Evolutionary conservation across 2,797 vertebrate genomes (phyloP).

Genomic region (Siniperca undulata): DNA sequence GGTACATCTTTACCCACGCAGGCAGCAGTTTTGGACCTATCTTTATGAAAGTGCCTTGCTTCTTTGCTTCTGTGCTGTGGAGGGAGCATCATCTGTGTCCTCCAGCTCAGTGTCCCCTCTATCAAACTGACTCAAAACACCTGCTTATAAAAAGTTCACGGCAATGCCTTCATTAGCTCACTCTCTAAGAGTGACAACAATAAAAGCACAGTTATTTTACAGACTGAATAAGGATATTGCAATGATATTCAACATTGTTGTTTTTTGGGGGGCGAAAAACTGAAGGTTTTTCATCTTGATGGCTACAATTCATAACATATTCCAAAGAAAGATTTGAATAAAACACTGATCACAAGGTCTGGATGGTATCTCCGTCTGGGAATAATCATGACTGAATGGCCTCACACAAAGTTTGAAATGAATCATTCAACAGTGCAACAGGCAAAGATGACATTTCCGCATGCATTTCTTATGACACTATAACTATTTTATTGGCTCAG

Average conservation of each 20-base stretch:
- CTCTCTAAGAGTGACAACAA: background rate
- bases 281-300: background rate
- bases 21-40: background rate
- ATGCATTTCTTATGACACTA: conserved; percentile 66
- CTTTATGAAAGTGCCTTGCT: background rate
- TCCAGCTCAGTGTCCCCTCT: conserved; percentile 97
- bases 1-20: no score
- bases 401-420: conserved; percentile 32
- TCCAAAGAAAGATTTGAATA: background rate
- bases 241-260: background rate
- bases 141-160: background rate
- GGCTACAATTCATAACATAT: background rate
- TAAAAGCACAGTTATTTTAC: background rate
- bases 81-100: conserved; percentile 90
- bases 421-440: conserved; percentile 66
- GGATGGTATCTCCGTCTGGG: conserved; percentile 6
- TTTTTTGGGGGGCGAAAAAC: background rate
- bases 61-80: conserved; percentile 76
- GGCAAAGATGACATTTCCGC: conserved; percentile 44
- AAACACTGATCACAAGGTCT: background rate
- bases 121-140: conserved; percentile 53
- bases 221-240: background rate
- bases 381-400: conserved; percentile 27
- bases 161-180: background rate
- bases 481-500: conserved; percentile 62